phyloP scores from a whole-genome alignment of 2,888 invertebrate species.

The Autographa gamma region DNA sequence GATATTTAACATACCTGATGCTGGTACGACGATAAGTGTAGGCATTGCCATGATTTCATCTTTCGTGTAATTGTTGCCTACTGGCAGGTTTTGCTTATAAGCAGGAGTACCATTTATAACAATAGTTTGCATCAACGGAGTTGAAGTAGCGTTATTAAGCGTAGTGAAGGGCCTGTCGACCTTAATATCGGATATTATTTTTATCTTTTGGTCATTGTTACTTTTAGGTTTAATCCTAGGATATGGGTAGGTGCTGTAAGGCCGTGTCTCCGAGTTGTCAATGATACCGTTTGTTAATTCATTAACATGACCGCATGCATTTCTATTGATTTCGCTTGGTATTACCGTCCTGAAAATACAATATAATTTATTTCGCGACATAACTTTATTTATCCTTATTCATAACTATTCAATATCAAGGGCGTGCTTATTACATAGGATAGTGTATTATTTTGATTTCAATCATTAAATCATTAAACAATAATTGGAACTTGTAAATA shows the following conservation, averaged over 20 bases:
- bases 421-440: not conserved
- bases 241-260: constrained; percentile 48
- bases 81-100: constrained; percentile 67
- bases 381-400: not conserved
- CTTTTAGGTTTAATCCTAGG: constrained; percentile 62
- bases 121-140: constrained; percentile 79
- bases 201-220: constrained; percentile 72
- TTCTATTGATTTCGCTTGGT: constrained; percentile 59
- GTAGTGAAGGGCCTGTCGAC: constrained; percentile 69
- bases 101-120: constrained; percentile 82
- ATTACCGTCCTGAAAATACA: constrained; percentile 61
- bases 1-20: constrained; percentile 71
- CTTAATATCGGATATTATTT: constrained; percentile 82
- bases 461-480: not conserved
- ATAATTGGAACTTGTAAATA: not conserved
- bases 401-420: not conserved
- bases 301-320: constrained; percentile 33
- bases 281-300: constrained; percentile 46
- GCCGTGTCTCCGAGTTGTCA: constrained; percentile 50
- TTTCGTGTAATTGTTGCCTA: constrained; percentile 70
- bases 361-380: constrained; percentile 8
- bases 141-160: constrained; percentile 72
- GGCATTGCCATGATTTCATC: constrained; percentile 89
- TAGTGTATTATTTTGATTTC: too few relatives aligned
- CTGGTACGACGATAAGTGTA: constrained; percentile 82